Base-by-base conservation (phyloP, 35 echinoderm and acorn worm genomes). In the Ophioderma brevispina region DNA sequence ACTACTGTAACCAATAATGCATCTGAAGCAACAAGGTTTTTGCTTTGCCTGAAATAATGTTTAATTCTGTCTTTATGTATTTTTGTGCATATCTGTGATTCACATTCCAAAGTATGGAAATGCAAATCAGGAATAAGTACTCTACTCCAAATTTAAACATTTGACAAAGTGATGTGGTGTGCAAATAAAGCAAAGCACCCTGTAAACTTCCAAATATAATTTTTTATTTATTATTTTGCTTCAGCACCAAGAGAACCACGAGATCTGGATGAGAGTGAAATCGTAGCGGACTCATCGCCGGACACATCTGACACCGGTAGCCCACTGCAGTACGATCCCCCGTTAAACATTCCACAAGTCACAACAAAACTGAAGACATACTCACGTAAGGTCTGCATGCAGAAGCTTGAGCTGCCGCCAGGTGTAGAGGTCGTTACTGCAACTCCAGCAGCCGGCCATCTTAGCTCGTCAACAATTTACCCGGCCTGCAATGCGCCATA, bases 391-490 rank as follows among this genome's bases (percentile, higher is more conserved):
- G 93, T 99, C 30, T 99, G 93, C 91, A 95, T 87, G 39, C 97
- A 99, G 78, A 82, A 82, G 25, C 89, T 99, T 13, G 43, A 82
- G 8, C 91, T 99, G 33, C 97, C 97, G 15, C 35, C 80, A 25
- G 97, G 97, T 6, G 94, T 99, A 0, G 97, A 99, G 43, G 88
- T 99, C 0, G 35, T 99, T 36, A 99, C 87, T 85, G 97, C 93
- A 0, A 91, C 90, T 32, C 93, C 97, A 33, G 94, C 97, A 2
- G 94, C 97, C 28, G 94, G 97, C 28, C 97, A 99, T 86, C 94
- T 99, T 14, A 99, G 97, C 75, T 99, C 97, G 13, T 99, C 97
- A 8, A 96, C 90, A 30, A 95, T 95, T 35, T 99, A 99, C 55
- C 97, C 97, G 37, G 90, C 97, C 35, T 92, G 94, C 75, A 63